Base-by-base conservation (phyloP, 2,113 vertebrate species). In the Aspiorhynchus laticeps region DNA sequence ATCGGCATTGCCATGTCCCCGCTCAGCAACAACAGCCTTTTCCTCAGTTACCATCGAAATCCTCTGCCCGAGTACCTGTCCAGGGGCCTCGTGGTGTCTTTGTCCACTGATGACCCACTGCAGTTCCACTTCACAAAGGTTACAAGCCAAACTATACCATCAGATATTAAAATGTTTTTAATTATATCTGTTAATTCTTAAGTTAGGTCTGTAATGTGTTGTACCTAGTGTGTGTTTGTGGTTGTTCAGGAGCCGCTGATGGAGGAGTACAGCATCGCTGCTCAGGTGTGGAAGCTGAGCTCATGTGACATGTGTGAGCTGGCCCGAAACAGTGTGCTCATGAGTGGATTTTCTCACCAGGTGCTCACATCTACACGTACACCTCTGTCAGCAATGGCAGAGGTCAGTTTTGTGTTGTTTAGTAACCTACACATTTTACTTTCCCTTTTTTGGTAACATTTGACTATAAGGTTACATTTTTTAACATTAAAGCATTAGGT, bases 121-220 rank as follows among this genome's bases (percentile, higher is more conserved):
- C 98, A 99, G 92, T 99, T 99, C 92, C 98, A 99, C 91, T 99
- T 99, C 91, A 99, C 98, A 89, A 99, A 99, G 97, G 98, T 97
- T 85, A 89, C 93, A 76, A 41, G 38, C 7, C 28, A 43, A 12
- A 83, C 33, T 28, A 38, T 24, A 38, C 21, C 33, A 77, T 28
- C 12, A 26, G 14, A 78, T 53, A 33, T n/a, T 76, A 46, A 8
- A 56, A 56, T 7, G 21, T 56, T 56, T 53, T 56, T 21, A 56
- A 56, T 1, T 56, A 2, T 24, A 56, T 24, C 24, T 73, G 8
- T 59, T 78, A 15, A 43, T 46, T 2, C 28, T 53, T 15, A 10
- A 41, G 24, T 67, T 7, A 3, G 7, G 21, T 61, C 41, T 63
- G 80, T 2, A 26, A 65, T 80, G 7, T 48, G 53, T 63, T 80